Evolutionary conservation across 2,888 invertebrate genomes (phyloP), one percentile per base, ranked within the genome.

Genomic region (Eristalis tenax): DNA sequence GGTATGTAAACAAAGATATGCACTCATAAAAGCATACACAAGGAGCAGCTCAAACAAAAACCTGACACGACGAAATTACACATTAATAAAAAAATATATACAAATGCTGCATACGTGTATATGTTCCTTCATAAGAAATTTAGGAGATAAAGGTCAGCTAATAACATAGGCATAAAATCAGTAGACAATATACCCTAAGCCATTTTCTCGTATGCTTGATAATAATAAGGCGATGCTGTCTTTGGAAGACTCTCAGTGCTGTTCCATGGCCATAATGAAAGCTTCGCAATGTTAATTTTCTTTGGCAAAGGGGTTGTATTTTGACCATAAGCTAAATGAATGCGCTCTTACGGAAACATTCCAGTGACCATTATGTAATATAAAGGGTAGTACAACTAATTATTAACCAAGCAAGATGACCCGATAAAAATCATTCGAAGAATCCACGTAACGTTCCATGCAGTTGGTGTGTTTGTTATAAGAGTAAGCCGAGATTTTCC

Each of bases 91-190:
- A 56, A 74, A 26, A 73, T 63, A 22, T 57, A 28, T 35, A 65
- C n/a, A 32, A 11, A 26, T 59, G 13, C 23, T 10, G 18, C 18
- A 32, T 8, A 32, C 6, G 13, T 63, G n/a, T 28, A 10, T 18
- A 63, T 63, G 22, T 28, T 32, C 8, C 15, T 15, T n/a, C 15
- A 28, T 28, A 57, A 0, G 22, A 28, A 76, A 76, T 59, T 22
- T 76, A 32, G 18, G 40, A 43, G 66, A 68, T 43, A 69, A 69
- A 77, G 77, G 77, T 69, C 69, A 77, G 56, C 69, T 38, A 70
- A 26, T 56, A 69, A 35, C n/a, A 59, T 38, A 22, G 23, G 59
- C 56, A 69, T 43, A 23, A 61, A 23, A 40, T 6, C 22, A 32
- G 32, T 43, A n/a, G 40, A 38, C 50, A 59, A 65, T 74, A 23